Conservation (phyloP, 2,888 invertebrate species). For the Synanthedon formicaeformis region DNA sequence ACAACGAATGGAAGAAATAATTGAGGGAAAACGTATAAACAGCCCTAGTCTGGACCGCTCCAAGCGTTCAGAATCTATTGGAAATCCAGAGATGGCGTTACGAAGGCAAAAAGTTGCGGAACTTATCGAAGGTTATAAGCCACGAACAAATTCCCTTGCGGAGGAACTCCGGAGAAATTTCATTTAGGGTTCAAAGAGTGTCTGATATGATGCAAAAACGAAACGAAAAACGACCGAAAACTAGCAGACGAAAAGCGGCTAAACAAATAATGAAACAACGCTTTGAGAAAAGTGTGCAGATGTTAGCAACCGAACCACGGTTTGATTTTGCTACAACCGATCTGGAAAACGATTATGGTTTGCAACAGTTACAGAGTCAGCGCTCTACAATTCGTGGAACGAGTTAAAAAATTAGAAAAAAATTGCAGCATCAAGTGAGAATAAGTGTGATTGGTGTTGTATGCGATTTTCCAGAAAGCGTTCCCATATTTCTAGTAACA, state of each 20-base stretch:
- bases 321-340: constrained; percentile 71
- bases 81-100: constrained; percentile 42
- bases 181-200: constrained; percentile 77
- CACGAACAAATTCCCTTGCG: constrained; percentile 17
- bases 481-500: too few species aligned
- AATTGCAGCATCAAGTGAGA: constrained; percentile 62
- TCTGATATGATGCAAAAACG: constrained; percentile 81
- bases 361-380: constrained; percentile 88
- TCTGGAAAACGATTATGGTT: constrained; percentile 82
- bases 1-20: constrained; percentile 47
- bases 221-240: constrained; percentile 43
- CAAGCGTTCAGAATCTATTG: constrained; percentile 33
- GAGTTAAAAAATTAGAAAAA: constrained; percentile 81
- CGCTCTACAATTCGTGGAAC: constrained; percentile 85
- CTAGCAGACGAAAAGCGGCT: constrained; percentile 41
- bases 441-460: constrained; percentile 38
- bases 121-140: constrained; percentile 34
- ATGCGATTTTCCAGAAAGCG: constrained; percentile 16
- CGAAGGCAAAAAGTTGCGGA: constrained; percentile 43
- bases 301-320: constrained; percentile 83
- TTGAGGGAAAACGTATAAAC: constrained; percentile 40
- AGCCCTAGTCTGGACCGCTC: constrained; percentile 37
- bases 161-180: constrained; percentile 47
- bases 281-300: constrained; percentile 88
- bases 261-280: constrained; percentile 80